Evolutionary conservation across 92 coral and sea anemone genomes (phyloP), one percentile per base, ranked within the genome.

Genomic region (Epizoanthus scotinus): DNA sequence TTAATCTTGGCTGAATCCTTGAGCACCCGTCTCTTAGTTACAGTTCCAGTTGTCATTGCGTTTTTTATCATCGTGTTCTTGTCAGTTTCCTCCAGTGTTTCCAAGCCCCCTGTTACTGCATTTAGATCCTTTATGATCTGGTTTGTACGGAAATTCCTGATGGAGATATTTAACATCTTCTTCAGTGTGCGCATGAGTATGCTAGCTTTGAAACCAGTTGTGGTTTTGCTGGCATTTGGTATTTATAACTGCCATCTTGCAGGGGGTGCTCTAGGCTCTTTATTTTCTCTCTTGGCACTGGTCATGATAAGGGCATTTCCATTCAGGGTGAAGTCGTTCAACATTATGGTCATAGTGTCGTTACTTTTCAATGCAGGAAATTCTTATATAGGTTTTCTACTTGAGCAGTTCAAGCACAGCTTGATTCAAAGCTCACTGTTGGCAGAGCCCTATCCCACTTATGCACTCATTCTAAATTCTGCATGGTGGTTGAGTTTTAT

Each of bases 211-310:
- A 93, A 93, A 82, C 62, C 91, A 53, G 86, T 90, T 28, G 74
- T 93, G 44, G 91, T 96, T 36, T 63, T 93, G 42, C 77, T 93
- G n/a, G 98, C 92, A 1, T 84, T 87, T 71, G 98, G 95, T 78
- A 53, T 92, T 15, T 91, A 85, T 78, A 78, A 75, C 26, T 87
- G 94, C 64, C 84, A 91, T 73, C 86, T 78, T 44, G 77, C 93
- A 69, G 99, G 98, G 24, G 92, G 97, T 14, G 98, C 91, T n/a
- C 92, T 94, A 27, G 95, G 92, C n/a, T 84, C 94, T 26, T 31
- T 93, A 84, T 67, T 96, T 25, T 93, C 94, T 29, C 78, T 96
- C 36, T 66, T 96, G 9, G 92, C 90, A 12, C 89, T 96, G 78
- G 84, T 89, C 56, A 96, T 96, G 99, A 85, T 94, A 29, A 80